Evolutionary conservation across 2,113 vertebrate genomes (phyloP).

Genomic region (Esox niger): DNA sequence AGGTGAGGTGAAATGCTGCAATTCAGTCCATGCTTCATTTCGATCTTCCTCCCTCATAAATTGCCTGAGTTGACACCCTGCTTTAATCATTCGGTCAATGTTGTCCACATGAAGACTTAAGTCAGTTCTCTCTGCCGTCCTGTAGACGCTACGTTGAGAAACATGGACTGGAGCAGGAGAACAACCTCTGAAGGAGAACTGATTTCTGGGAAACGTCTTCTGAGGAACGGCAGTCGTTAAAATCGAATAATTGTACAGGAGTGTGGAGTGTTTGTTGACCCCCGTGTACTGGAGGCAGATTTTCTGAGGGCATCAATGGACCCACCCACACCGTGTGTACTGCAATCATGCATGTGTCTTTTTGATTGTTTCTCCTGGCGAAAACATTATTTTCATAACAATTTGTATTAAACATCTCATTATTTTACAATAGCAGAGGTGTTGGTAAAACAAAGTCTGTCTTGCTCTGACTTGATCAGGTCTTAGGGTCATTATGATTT

Average conservation of each 20-base stretch:
- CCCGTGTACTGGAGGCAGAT: slow-evolving; percentile 26
- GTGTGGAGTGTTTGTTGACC: slow-evolving; percentile 53
- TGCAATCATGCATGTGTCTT: slow-evolving; percentile 74
- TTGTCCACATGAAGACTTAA: background rate
- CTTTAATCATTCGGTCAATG: no score
- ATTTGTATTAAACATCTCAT: slow-evolving; percentile 79
- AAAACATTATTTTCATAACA: slow-evolving; percentile 77
- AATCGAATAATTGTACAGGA: slow-evolving; percentile 50
- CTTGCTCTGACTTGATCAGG: slow-evolving; percentile 51
- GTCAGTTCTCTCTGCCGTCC: background rate
- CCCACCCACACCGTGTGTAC: slow-evolving; percentile 62
- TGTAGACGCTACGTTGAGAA: slow-evolving; percentile 75
- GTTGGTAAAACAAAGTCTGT: slow-evolving; percentile 65
- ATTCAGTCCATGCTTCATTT: no score
- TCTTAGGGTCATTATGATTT: background rate
- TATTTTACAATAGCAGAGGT: slow-evolving; percentile 76
- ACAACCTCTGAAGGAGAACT: slow-evolving; percentile 57
- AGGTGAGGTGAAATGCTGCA: slow-evolving; percentile 73
- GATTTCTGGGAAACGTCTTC: slow-evolving; percentile 18
- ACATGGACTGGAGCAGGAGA: slow-evolving; percentile 67
- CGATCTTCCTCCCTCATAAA: no score
- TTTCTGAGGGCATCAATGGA: slow-evolving; percentile 29
- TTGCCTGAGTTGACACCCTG: no score
- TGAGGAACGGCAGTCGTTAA: slow-evolving; percentile 39
- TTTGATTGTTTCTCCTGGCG: slow-evolving; percentile 72